Evolutionary conservation across 2,797 vertebrate genomes (phyloP), one percentile per base, ranked within the genome.

Genomic region (Meda fulgida): DNA sequence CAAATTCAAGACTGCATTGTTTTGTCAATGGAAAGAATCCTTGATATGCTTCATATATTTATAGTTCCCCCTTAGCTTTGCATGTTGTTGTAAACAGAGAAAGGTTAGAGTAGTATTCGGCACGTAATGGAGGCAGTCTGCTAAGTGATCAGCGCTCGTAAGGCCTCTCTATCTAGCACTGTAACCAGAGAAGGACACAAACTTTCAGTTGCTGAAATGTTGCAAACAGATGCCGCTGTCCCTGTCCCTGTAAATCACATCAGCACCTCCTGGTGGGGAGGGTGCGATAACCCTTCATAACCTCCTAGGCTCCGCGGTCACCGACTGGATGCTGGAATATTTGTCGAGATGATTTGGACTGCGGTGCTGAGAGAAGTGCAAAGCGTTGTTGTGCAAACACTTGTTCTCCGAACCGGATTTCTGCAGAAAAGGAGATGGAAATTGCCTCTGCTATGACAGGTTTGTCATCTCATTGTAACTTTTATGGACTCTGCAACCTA

Each of bases 61-160:
- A 93, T 95, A 95, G 93, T 87, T 89, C 81, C 88, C 88, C 88
- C 93, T 93, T 93, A 93, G 94, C 92, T 90, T 90, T 90, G 92
- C 93, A 93, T 91, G 90, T 91, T 90, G 91, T 88, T 92, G 91
- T 89, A 92, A 90, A 93, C 83, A 88, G 91, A 92, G 91, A 91
- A 92, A 89, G 89, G 89, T 90, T 86, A 85, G 81, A 82, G 80
- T 53, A 83, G 85, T 90, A 88, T 87, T 75, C 48, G 70, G 71
- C 60, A 34, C 9, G 86, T 76, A 58, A 83, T 81, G 72, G 40
- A 82, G 78, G 80, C 66, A 21, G 84, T 85, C 83, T 85, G 85
- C 46, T 86, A 87, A 84, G 87, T 84, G 88, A 84, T 71, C 88
- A 86, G 72, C 55, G 21, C 23, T 85, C 43, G 80, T 67, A 77